phyloP scores from a whole-genome alignment of 2,888 invertebrate species.

The Geotrupes spiniger region DNA sequence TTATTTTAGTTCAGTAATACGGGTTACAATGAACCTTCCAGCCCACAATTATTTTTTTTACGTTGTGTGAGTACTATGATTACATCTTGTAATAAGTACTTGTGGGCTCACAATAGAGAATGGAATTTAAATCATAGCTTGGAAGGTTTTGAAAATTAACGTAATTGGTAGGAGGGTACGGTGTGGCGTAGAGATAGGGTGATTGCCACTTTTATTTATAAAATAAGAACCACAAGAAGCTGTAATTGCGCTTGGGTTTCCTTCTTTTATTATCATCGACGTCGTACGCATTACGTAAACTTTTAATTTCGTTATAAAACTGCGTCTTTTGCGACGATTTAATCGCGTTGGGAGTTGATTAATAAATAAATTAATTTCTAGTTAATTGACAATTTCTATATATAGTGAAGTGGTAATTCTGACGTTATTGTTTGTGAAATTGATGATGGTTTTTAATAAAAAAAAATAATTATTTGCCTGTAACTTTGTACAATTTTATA shows the following conservation, averaged over 20 bases:
- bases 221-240: slow-evolving; percentile 22
- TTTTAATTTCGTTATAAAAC: not conserved
- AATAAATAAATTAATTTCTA: too few species aligned
- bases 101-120: slow-evolving; percentile 47
- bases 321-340: not conserved
- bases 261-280: slow-evolving; percentile 3
- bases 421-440: too few species aligned
- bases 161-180: slow-evolving; percentile 44
- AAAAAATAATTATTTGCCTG: too few species aligned
- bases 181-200: slow-evolving; percentile 26
- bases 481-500: too few species aligned
- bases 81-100: slow-evolving; percentile 46
- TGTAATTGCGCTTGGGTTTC: slow-evolving; percentile 14
- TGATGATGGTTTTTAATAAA: too few species aligned
- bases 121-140: slow-evolving; percentile 50
- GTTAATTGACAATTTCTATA: too few species aligned
- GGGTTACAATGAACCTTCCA: slow-evolving; percentile 19
- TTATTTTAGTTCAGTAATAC: slow-evolving; percentile 6
- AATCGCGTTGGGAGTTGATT: not conserved
- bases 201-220: slow-evolving; percentile 28
- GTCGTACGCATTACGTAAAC: not conserved
- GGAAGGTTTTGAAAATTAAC: slow-evolving; percentile 46
- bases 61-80: slow-evolving; percentile 42
- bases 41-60: slow-evolving; percentile 19
- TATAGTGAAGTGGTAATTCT: too few species aligned